Conservation (phyloP, 2,113 vertebrate genomes). For the Calonectris borealis region DNA sequence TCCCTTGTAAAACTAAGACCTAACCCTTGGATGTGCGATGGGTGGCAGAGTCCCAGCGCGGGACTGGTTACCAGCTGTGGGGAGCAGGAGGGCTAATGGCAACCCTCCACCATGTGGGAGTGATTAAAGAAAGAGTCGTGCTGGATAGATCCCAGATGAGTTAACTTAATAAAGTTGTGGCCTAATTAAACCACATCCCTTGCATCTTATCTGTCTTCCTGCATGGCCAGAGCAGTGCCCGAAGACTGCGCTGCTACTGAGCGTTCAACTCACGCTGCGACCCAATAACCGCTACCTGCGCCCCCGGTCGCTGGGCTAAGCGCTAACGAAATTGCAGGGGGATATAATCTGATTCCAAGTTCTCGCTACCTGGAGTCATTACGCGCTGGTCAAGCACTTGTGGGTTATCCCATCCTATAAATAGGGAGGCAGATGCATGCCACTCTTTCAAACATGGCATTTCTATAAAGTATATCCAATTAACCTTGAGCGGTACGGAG, state of each 20-base stretch:
- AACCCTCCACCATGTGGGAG: conserved; percentile 25
- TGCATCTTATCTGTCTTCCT: conserved; percentile 62
- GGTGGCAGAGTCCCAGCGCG: neutral
- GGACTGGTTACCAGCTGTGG: neutral
- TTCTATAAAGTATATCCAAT: conserved; percentile 16
- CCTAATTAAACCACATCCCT: conserved; percentile 61
- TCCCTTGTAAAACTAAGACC: neutral
- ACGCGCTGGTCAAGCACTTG: neutral
- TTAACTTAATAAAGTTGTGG: conserved; percentile 59
- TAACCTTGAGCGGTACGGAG: neutral
- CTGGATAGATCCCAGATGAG: conserved; percentile 60
- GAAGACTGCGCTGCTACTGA: neutral
- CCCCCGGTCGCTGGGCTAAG: neutral
- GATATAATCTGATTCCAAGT: neutral
- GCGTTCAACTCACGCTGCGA: neutral
- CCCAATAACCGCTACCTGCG: neutral
- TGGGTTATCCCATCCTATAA: neutral
- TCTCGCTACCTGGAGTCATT: neutral
- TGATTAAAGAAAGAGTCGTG: conserved; percentile 39
- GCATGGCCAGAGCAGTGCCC: neutral
- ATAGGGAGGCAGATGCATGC: neutral
- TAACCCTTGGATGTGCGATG: neutral
- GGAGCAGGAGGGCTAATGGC: conserved; percentile 4
- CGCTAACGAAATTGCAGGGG: neutral
- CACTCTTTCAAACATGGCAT: neutral